phyloP scores from a whole-genome alignment of 2,113 vertebrate genomes.

The Perca flavescens region DNA sequence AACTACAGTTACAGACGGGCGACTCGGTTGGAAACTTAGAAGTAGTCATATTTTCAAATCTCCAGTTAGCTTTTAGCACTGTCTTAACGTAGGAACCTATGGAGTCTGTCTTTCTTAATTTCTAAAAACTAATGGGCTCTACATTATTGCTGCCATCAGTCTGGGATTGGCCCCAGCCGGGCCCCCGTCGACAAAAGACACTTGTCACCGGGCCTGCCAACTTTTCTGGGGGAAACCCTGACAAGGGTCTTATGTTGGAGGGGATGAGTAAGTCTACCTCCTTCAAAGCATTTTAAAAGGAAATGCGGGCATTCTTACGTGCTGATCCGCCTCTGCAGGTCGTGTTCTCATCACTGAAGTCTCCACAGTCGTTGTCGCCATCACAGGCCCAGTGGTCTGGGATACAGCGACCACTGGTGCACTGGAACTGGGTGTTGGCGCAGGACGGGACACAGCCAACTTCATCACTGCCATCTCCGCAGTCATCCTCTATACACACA shows the following conservation, averaged over 20 bases:
- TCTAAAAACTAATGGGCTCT: no score
- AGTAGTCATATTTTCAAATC: no score
- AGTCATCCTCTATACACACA: constrained; percentile 91
- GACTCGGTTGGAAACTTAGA: no score
- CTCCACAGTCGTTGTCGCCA: constrained; percentile 97
- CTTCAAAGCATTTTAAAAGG: not conserved
- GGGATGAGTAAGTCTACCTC: not conserved
- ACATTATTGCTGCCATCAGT: no score
- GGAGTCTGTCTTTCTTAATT: no score
- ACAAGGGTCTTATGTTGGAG: not conserved
- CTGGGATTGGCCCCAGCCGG: no score
- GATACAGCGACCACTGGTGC: constrained; percentile 92
- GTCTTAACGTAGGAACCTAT: no score
- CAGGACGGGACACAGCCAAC: constrained; percentile 90
- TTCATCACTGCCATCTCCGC: constrained; percentile 96
- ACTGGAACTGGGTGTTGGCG: constrained; percentile 91
- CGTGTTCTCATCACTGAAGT: constrained; percentile 93
- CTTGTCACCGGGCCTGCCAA: no score
- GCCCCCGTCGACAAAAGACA: no score
- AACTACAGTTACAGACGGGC: no score
- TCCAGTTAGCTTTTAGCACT: no score
- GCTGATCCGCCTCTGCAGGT: constrained; percentile 89
- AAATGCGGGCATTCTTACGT: constrained; percentile 79
- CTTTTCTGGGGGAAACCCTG: no score
- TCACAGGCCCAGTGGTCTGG: constrained; percentile 95